Base-by-base conservation (phyloP, 1,140 invertebrate genomes). In the Cataglyphis hispanica region DNA sequence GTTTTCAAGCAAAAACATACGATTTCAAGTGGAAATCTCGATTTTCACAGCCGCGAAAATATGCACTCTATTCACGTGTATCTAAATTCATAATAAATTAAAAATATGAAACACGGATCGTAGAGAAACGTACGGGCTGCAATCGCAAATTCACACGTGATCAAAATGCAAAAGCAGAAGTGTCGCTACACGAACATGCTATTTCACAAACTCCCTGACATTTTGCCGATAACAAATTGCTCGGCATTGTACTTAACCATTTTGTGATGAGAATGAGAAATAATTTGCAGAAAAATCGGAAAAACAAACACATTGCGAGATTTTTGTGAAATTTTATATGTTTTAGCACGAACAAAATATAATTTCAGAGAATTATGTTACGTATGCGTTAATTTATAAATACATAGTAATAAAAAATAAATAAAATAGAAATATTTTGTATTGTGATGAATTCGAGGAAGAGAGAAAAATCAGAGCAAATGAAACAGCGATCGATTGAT, bases 1-100 rank as follows among this genome's bases (percentile, higher is more conserved):
- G 19, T 6, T 60, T 72, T 72, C 19, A 56, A 43, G 46, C 37
- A 60, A 40, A 31, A 61, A 34, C 16, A n/a, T n/a, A 19, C 53
- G 25, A 69, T 58, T 34, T 16, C 76, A 8, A 25, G 13, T 22
- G 13, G n/a, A 72, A 83, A 74, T 16, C n/a, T 34, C 25, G 7
- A 83, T 83, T 74, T 60, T 74, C n/a, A n/a, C 67, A 60, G 7
- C 2, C n/a, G 19, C 50, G 37, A 43, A 22, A 67, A 56, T 67
- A 81, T n/a, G 3, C 1, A 10, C 27, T 22, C 34, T 67, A 7
- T 13, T 13, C 53, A n/a, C 53, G 16, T 10, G 10, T 5, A 16
- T 83, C 11, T 25, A 46, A 61, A 83, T 83, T 60, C 40, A 16
- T 83, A 22, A 60, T 74, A 72, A 50, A 83, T 83, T 83, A 72